phyloP scores from a whole-genome alignment of 2,888 invertebrate genomes.

The Prosopocoilus inquinatus region DNA sequence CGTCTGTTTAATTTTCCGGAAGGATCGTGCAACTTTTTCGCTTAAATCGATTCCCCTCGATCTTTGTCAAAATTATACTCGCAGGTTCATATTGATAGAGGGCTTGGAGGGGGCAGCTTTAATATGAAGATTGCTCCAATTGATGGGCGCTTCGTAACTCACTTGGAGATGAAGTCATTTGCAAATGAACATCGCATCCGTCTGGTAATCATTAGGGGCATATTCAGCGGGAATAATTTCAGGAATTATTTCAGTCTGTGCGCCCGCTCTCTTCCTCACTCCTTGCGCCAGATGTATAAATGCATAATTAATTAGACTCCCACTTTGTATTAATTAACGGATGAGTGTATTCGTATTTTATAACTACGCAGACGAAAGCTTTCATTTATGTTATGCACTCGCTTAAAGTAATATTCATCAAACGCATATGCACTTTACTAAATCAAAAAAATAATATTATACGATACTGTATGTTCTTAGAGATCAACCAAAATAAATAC shows the following conservation, averaged over 20 bases:
- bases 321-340: constrained; percentile 45
- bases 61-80: constrained; percentile 47
- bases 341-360: constrained; percentile 29
- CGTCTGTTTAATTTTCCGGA: constrained; percentile 43
- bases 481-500: no score
- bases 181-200: constrained; percentile 51
- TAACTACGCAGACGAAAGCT: no score
- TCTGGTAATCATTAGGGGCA: constrained; percentile 50
- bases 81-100: constrained; percentile 44
- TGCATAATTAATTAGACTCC: constrained; percentile 43
- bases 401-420: no score
- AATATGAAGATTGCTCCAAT: constrained; percentile 51
- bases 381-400: no score
- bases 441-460: no score
- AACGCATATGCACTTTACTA: no score
- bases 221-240: constrained; percentile 51
- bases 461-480: no score
- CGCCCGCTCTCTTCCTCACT: constrained; percentile 24
- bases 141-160: constrained; percentile 39
- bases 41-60: constrained; percentile 35
- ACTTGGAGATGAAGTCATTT: constrained; percentile 49
- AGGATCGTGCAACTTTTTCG: constrained; percentile 38
- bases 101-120: constrained; percentile 30
- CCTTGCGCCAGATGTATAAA: constrained; percentile 38
- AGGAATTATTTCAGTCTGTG: constrained; percentile 43